Evolutionary conservation across 2,888 invertebrate genomes (phyloP).

Genomic region (Atherix ibis): DNA sequence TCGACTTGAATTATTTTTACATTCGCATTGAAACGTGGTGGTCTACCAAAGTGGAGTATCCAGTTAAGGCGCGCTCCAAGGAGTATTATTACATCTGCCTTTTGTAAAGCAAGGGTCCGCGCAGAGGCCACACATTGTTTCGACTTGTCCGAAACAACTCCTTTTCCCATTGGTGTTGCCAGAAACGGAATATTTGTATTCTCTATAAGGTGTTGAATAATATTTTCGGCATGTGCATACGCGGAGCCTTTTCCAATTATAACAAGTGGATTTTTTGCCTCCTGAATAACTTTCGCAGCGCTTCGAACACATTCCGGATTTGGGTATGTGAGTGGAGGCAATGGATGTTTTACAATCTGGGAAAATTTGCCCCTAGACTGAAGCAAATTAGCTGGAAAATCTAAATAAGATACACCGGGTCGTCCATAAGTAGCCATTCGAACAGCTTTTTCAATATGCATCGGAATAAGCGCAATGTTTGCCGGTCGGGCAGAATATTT

Average conservation of each 20-base stretch:
- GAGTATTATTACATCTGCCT: constrained; percentile 76
- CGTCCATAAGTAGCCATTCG: constrained; percentile 69
- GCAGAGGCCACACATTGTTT: constrained; percentile 69
- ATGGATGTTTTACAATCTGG: constrained; percentile 27
- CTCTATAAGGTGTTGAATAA: constrained; percentile 51
- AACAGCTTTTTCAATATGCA: constrained; percentile 84
- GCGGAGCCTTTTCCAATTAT: constrained; percentile 86
- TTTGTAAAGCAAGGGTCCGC: constrained; percentile 66
- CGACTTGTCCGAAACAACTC: constrained; percentile 56
- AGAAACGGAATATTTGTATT: constrained; percentile 70
- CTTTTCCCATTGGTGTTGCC: constrained; percentile 91
- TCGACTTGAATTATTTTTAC: constrained; percentile 89
- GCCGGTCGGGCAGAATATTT: constrained; percentile 86
- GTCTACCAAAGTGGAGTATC: constrained; percentile 92
- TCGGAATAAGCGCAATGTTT: constrained; percentile 63
- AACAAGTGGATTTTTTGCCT: constrained; percentile 69
- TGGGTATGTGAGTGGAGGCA: constrained; percentile 54
- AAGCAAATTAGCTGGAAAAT: constrained; percentile 77
- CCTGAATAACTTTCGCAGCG: constrained; percentile 50
- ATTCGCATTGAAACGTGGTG: constrained; percentile 65
- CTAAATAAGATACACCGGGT: constrained; percentile 81
- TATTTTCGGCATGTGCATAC: constrained; percentile 61
- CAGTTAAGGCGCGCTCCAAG: constrained; percentile 90
- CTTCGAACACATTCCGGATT: constrained; percentile 48
- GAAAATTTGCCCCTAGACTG: constrained; percentile 31